phyloP scores from a whole-genome alignment of 2,113 vertebrate genomes.

The Coturnix japonica region DNA sequence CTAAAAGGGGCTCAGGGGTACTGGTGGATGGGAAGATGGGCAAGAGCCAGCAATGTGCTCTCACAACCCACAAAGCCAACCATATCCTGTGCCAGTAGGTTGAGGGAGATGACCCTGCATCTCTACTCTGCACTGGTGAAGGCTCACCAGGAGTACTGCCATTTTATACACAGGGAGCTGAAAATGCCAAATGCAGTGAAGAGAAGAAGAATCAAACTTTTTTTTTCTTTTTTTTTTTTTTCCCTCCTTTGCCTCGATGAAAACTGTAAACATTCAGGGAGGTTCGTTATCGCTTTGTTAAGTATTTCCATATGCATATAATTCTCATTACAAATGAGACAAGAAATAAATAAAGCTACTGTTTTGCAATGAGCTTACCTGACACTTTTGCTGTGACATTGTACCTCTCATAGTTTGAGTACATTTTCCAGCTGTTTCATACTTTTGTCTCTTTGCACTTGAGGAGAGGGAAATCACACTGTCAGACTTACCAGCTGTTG shows the following conservation, averaged over 20 bases:
- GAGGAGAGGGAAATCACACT: constrained; percentile 18
- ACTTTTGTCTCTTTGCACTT: neutral
- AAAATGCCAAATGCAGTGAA: neutral
- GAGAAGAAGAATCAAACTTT: neutral
- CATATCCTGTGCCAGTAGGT: too few relatives aligned
- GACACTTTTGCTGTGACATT: neutral
- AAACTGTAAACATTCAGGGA: neutral
- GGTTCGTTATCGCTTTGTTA: neutral
- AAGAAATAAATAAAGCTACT: neutral
- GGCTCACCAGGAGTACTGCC: neutral
- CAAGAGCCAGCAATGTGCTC: too few relatives aligned
- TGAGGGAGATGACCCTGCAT: too few relatives aligned
- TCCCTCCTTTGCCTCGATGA: neutral
- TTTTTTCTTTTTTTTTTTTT: neutral
- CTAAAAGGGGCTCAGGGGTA: too few relatives aligned
- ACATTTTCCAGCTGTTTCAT: constrained; percentile 15
- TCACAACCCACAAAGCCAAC: too few relatives aligned
- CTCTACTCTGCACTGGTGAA: too few relatives aligned
- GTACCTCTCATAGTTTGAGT: neutral
- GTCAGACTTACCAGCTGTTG: constrained; percentile 31
- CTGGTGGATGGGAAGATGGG: too few relatives aligned
- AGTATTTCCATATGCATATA: neutral
- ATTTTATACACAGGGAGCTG: neutral
- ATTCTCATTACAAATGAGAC: neutral
- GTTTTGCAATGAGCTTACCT: neutral